These are phyloP conservation scores for Chunga burmeisteri DNA, from an alignment of 2,113 vertebrate genomes.

Conservation along the genomic window DNA sequence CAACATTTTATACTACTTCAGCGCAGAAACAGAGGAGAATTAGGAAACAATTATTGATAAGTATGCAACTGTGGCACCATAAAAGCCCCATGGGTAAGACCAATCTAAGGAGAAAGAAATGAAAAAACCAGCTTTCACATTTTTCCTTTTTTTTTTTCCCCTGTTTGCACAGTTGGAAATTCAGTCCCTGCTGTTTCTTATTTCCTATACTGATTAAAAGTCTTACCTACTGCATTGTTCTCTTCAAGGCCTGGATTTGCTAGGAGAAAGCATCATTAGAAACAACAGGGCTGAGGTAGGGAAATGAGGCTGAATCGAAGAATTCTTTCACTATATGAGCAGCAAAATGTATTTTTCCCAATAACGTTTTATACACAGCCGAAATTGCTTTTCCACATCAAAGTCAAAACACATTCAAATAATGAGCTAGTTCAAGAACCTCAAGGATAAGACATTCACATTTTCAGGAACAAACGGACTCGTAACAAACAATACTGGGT, in stretches of 20 bases:
- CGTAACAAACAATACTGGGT: neutral
- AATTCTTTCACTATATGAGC: neutral
- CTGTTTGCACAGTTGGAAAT: slow-evolving; percentile 43
- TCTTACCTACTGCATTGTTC: slow-evolving; percentile 42
- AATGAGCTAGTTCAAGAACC: neutral
- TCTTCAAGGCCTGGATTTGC: slow-evolving; percentile 22
- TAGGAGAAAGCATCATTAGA: slow-evolving; percentile 24
- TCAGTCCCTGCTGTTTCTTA: slow-evolving; percentile 49
- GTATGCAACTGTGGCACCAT: slow-evolving; percentile 39
- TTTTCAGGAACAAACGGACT: neutral
- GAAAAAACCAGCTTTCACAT: neutral
- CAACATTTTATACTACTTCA: slow-evolving; percentile 27
- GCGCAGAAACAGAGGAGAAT: slow-evolving; percentile 35
- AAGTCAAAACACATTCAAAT: neutral
- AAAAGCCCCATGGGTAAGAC: slow-evolving; percentile 21
- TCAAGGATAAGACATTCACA: neutral
- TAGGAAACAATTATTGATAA: slow-evolving; percentile 60
- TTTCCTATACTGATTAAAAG: slow-evolving; percentile 52
- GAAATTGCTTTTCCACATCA: slow-evolving; percentile 24
- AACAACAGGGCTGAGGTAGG: neutral
- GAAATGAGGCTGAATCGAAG: neutral
- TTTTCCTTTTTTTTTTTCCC: neutral
- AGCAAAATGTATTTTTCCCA: slow-evolving; percentile 15
- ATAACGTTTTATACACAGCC: neutral
- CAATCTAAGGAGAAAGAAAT: slow-evolving; percentile 26